Evolutionary conservation across 2,797 vertebrate species (phyloP).

Genomic region (Tokudaia muenninki): DNA sequence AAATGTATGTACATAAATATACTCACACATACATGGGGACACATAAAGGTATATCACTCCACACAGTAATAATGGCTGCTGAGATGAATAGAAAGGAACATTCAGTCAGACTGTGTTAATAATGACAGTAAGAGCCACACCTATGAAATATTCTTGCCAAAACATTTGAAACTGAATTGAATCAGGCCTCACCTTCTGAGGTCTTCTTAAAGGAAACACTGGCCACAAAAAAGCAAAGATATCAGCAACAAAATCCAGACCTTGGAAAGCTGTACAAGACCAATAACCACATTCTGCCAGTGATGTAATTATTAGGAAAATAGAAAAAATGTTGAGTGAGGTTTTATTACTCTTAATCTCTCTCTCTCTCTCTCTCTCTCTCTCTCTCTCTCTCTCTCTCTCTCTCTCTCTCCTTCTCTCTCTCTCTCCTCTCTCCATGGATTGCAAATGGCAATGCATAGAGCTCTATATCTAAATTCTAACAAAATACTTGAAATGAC

Average conservation of each 20-base stretch:
- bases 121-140: background rate
- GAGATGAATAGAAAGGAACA: background rate
- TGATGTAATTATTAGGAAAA: background rate
- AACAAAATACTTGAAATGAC: constrained; percentile 18
- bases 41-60: background rate
- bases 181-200: background rate
- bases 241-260: constrained; percentile 3
- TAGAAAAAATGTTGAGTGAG: background rate
- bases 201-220: background rate
- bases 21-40: background rate
- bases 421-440: background rate
- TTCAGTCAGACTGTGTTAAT: background rate
- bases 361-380: no score
- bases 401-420: no score
- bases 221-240: background rate
- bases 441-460: background rate
- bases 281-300: background rate
- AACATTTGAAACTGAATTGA: background rate
- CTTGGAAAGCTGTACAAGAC: background rate
- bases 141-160: background rate
- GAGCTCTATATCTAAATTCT: constrained; percentile 26
- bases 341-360: background rate
- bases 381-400: no score
- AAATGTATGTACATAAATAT: background rate
- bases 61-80: background rate